These are phyloP conservation scores for Leptarthrus brevirostris DNA, from an alignment of 2,888 invertebrate genomes.

Conservation along the genomic window DNA sequence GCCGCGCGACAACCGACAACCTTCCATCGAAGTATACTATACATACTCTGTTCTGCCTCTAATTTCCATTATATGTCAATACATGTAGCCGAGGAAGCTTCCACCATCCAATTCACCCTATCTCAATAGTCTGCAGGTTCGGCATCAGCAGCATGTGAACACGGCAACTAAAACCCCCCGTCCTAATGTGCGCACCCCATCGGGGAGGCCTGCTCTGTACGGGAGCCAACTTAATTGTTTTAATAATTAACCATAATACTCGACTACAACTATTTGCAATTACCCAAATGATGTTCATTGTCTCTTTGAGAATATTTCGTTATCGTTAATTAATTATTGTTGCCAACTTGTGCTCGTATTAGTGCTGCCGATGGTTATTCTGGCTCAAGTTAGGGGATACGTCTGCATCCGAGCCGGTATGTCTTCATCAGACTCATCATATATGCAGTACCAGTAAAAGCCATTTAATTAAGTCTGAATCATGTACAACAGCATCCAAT, in stretches of 20 bases:
- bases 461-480: conserved; percentile 59
- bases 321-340: conserved; percentile 59
- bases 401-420: conserved; percentile 51
- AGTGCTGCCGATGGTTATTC: conserved; percentile 39
- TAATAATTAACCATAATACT: conserved; percentile 59
- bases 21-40: not conserved
- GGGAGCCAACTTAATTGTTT: conserved; percentile 58
- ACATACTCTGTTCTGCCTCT: not conserved
- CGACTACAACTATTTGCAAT: conserved; percentile 59
- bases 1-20: conserved; percentile 31
- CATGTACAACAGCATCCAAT: conserved; percentile 56
- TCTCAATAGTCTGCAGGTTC: conserved; percentile 6
- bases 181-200: conserved; percentile 32
- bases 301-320: conserved; percentile 59
- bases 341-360: conserved; percentile 49
- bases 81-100: not conserved
- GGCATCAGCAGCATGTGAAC: conserved; percentile 17
- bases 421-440: conserved; percentile 55
- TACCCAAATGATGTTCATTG: conserved; percentile 59
- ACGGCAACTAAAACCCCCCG: conserved; percentile 9
- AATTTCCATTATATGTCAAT: conserved; percentile 41
- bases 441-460: conserved; percentile 58
- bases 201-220: conserved; percentile 48
- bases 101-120: too few species aligned
- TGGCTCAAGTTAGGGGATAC: conserved; percentile 18